These are phyloP conservation scores for Athalia cordata DNA, from an alignment of 2,888 invertebrate species.

Conservation along the genomic window DNA sequence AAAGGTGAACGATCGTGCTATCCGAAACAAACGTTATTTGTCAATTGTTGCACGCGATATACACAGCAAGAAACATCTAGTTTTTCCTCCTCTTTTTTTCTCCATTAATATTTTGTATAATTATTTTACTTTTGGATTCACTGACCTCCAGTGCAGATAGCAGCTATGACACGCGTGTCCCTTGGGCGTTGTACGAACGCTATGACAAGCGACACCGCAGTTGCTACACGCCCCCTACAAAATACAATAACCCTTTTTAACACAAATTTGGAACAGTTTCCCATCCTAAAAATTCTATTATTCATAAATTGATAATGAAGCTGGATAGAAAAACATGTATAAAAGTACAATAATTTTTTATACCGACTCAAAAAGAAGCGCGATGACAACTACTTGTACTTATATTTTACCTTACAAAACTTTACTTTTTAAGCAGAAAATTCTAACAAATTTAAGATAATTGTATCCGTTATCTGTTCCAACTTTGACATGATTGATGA, in stretches of 20 bases:
- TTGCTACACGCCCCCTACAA: slow-evolving; percentile 76
- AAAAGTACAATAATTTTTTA: slow-evolving; percentile 12
- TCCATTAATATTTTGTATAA: slow-evolving; percentile 49
- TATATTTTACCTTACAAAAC: too few species aligned
- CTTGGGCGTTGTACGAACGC: slow-evolving; percentile 84
- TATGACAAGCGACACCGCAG: slow-evolving; percentile 86
- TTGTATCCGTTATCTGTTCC: slow-evolving; percentile 1
- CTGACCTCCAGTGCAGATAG: slow-evolving; percentile 90
- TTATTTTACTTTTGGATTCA: slow-evolving; percentile 65
- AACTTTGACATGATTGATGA: slow-evolving; percentile 13
- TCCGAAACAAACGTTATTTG: slow-evolving; percentile 10
- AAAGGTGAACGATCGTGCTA: slow-evolving; percentile 7
- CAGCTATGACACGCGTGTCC: slow-evolving; percentile 89
- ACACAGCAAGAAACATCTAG: neutral
- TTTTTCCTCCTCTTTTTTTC: neutral
- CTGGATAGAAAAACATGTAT: slow-evolving; percentile 20
- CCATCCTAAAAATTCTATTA: slow-evolving; percentile 21
- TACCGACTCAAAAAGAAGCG: neutral
- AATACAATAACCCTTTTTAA: slow-evolving; percentile 70
- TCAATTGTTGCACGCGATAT: slow-evolving; percentile 1
- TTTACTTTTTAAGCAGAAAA: neutral
- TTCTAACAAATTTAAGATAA: neutral
- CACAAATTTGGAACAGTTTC: slow-evolving; percentile 39
- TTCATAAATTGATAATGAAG: slow-evolving; percentile 31
- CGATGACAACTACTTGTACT: too few species aligned